phyloP scores from a whole-genome alignment of 2,797 vertebrate genomes.

The Alcedo atthis region DNA sequence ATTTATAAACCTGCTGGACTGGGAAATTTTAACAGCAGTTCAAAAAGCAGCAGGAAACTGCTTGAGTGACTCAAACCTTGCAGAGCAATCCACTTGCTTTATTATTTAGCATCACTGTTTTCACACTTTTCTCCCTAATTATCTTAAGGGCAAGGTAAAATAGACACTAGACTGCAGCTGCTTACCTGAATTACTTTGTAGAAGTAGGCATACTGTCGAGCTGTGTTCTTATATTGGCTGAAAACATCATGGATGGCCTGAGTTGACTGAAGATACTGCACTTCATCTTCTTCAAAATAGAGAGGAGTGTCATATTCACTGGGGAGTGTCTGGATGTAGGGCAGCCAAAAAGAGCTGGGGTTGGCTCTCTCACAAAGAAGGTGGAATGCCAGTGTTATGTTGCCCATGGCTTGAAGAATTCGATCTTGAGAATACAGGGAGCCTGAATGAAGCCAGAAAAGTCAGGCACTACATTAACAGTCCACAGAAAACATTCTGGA shows the following conservation, averaged over 20 bases:
- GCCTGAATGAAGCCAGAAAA: slow-evolving; percentile 80
- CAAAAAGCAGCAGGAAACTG: not conserved
- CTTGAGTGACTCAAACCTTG: not conserved
- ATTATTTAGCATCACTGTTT: not conserved
- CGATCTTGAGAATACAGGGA: slow-evolving; percentile 93
- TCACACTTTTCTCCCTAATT: not conserved
- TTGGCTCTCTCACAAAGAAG: slow-evolving; percentile 92
- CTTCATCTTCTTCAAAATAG: slow-evolving; percentile 94
- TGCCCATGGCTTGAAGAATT: slow-evolving; percentile 98
- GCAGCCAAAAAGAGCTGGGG: slow-evolving; percentile 91
- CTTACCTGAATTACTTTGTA: slow-evolving; percentile 96
- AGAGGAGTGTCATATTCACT: slow-evolving; percentile 92
- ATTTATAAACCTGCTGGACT: not conserved
- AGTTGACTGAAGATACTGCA: slow-evolving; percentile 90
- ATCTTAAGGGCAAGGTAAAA: not conserved
- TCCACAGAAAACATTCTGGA: not conserved
- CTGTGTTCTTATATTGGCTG: slow-evolving; percentile 97
- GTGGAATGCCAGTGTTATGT: slow-evolving; percentile 94
- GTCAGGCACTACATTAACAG: not conserved
- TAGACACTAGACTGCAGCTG: not conserved
- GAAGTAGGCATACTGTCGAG: slow-evolving; percentile 97
- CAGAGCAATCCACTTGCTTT: not conserved
- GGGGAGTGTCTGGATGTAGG: slow-evolving; percentile 95
- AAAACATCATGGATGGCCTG: slow-evolving; percentile 95
- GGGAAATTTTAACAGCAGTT: not conserved